A percentile compares a stretch with the other conserved stretches of the same genome.
Conservation (phyloP, 2,888 invertebrate genomes). For the Agonopterix arenella region DNA sequence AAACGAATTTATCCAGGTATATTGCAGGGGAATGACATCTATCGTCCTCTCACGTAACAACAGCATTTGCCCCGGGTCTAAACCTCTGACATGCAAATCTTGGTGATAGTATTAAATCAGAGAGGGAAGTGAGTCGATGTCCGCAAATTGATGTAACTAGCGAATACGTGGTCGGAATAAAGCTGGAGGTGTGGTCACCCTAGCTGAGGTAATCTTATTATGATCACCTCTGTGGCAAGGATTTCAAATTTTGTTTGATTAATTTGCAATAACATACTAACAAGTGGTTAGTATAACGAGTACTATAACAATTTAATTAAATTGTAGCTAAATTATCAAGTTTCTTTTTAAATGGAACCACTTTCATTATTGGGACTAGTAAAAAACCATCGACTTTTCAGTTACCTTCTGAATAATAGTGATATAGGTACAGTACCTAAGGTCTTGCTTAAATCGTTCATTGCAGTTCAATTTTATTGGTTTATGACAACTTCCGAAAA, state of each 20-base stretch:
- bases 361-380: too few relatives aligned
- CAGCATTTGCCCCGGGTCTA: conserved; percentile 44
- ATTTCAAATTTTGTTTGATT: conserved; percentile 22
- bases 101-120: conserved; percentile 71
- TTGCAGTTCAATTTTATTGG: too few relatives aligned
- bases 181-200: conserved; percentile 31
- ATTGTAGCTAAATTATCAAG: too few relatives aligned
- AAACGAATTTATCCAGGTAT: conserved; percentile 47
- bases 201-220: conserved; percentile 50
- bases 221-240: conserved; percentile 40
- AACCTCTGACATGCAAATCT: conserved; percentile 74
- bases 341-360: too few relatives aligned
- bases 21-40: conserved; percentile 42
- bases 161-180: conserved; percentile 36
- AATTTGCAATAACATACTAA: conserved; percentile 9
- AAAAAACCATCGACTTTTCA: too few relatives aligned
- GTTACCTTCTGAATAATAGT: too few relatives aligned
- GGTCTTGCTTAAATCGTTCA: too few relatives aligned
- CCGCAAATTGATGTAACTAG: conserved; percentile 62
- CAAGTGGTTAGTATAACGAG: too few relatives aligned
- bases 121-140: conserved; percentile 48
- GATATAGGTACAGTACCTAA: too few relatives aligned
- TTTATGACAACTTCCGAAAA: too few relatives aligned
- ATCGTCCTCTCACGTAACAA: conserved; percentile 34
- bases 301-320: too few relatives aligned